These are phyloP conservation scores for Epistrophella euchroma DNA, from an alignment of 2,888 invertebrate genomes.

Conservation along the genomic window DNA sequence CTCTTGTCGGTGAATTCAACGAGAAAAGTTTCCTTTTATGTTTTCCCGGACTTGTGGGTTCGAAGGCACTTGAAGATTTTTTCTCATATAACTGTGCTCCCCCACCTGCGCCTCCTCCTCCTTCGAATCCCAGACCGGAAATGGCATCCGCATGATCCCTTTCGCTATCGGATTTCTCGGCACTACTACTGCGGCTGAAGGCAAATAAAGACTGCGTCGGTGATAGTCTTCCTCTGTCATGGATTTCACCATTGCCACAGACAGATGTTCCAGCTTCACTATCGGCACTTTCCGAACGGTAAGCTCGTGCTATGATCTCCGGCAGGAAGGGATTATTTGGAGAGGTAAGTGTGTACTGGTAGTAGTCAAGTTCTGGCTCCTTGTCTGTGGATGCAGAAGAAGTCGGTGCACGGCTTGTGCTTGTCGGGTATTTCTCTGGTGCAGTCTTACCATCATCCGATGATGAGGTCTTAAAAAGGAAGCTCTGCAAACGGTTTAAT, in stretches of 20 bases:
- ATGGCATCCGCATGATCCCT: constrained; percentile 78
- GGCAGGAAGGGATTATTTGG: constrained; percentile 83
- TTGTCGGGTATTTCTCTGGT: constrained; percentile 65
- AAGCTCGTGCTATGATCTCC: constrained; percentile 82
- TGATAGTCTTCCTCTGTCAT: constrained; percentile 54
- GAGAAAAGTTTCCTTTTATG: constrained; percentile 82
- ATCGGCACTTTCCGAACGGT: constrained; percentile 80
- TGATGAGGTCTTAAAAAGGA: constrained; percentile 80
- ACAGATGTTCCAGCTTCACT: constrained; percentile 76
- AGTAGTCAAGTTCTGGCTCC: constrained; percentile 77
- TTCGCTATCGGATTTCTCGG: constrained; percentile 68
- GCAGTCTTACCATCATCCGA: constrained; percentile 82
- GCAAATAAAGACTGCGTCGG: constrained; percentile 63
- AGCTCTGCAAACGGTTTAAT: constrained; percentile 81
- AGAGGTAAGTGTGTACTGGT: constrained; percentile 82
- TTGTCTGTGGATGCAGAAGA: constrained; percentile 45
- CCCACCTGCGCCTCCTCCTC: constrained; percentile 46
- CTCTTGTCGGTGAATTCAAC: constrained; percentile 80
- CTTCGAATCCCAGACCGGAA: constrained; percentile 73
- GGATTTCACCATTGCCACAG: constrained; percentile 59
- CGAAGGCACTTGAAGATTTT: constrained; percentile 74
- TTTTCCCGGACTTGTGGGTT: constrained; percentile 80
- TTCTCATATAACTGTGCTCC: constrained; percentile 32
- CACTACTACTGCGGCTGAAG: constrained; percentile 67
- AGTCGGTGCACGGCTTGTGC: not conserved